phyloP scores from a whole-genome alignment of 2,797 vertebrate genomes.

The Paramormyrops hopkinsi region DNA sequence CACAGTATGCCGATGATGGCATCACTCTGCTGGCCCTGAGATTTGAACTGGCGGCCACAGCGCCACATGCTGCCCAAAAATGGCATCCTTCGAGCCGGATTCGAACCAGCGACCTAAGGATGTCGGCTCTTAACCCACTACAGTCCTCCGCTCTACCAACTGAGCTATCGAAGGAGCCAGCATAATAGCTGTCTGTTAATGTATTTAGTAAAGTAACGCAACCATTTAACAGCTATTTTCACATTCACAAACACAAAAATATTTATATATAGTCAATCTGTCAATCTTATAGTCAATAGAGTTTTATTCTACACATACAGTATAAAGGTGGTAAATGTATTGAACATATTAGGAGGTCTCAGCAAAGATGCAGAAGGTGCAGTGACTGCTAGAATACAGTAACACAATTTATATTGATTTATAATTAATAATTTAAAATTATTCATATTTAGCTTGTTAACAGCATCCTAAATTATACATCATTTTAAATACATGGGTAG shows the following conservation, averaged over 20 bases:
- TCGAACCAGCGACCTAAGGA: background rate
- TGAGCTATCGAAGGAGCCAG: background rate
- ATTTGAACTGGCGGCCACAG: background rate
- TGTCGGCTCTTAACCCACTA: background rate
- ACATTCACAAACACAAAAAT: background rate
- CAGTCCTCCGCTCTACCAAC: background rate
- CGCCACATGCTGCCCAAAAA: background rate
- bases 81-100: background rate
- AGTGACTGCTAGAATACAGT: background rate
- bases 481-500: background rate
- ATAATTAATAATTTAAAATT: background rate
- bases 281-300: background rate
- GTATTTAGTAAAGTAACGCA: background rate
- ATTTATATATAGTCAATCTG: background rate
- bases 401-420: background rate
- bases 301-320: background rate
- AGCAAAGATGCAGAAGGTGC: background rate
- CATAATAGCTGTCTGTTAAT: accelerated
- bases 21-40: background rate
- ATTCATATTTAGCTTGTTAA: background rate
- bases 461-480: background rate
- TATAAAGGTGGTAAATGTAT: background rate
- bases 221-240: background rate
- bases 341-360: background rate
- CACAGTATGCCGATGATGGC: background rate